Percentiles rank a stretch among this genome's conserved stretches.
Conservation (phyloP, 2,888 invertebrate species). For the Sarcophaga caerulescens region DNA sequence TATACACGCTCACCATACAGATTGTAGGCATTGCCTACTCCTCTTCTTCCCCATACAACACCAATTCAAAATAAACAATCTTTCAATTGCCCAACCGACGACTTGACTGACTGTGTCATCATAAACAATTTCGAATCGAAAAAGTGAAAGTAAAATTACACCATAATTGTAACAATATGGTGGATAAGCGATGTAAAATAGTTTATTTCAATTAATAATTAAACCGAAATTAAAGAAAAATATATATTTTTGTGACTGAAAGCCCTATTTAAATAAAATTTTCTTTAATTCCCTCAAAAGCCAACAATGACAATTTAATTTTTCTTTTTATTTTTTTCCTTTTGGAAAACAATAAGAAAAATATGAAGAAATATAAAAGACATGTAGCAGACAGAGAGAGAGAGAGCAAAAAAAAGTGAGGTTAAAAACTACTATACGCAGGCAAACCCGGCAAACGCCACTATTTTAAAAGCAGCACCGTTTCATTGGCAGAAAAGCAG, state of each 20-base stretch:
- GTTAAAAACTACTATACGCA: constrained; percentile 65
- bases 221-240: too few species aligned
- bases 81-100: not conserved
- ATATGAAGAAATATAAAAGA: not conserved
- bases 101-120: not conserved
- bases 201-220: too few species aligned
- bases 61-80: constrained; percentile 20
- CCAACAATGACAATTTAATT: constrained; percentile 50
- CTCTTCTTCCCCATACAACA: not conserved
- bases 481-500: constrained; percentile 43
- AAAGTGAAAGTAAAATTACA: constrained; percentile 58
- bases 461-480: constrained; percentile 51
- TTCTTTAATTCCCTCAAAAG: not conserved
- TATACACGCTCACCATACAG: not conserved
- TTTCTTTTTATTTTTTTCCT: not conserved
- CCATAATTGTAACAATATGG: not conserved
- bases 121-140: constrained; percentile 44
- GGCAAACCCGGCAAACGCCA: constrained; percentile 65
- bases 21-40: not conserved
- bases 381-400: constrained; percentile 2
- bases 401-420: constrained; percentile 60
- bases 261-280: too few species aligned
- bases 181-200: too few species aligned
- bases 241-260: too few species aligned
- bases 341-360: constrained; percentile 28